Evolutionary conservation across 2,888 invertebrate species (phyloP), one percentile per base, ranked within the genome.

Genomic region (Luffia ferchaultella): DNA sequence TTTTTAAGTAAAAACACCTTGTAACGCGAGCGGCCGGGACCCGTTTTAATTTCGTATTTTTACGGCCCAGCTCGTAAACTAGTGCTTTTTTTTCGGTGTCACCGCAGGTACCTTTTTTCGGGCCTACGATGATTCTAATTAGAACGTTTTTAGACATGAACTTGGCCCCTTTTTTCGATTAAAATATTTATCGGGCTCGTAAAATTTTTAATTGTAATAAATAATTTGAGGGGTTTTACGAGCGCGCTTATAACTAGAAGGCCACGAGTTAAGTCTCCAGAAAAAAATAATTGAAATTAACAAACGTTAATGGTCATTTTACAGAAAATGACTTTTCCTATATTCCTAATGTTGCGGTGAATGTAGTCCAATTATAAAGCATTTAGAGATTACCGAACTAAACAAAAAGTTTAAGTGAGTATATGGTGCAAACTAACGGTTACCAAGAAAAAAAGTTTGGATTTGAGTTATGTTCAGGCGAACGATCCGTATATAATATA

Each of bases 191-290:
- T 61, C 66, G 57, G 60, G 59, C 53, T 53, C 52, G 60, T 75
- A 68, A 74, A 73, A 62, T 20, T 57, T 67, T 71, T 68, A 62
- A 68, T 70, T 67, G 71, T 68, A 64, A 71, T 73, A 70, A 70
- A 70, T 70, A 68, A 67, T 63, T 64, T 62, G 58, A 55, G 55
- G 61, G 57, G 55, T 58, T 63, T 63, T 61, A 63, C 58, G 59
- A 57, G 54, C 55, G 51, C 52, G 55, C 53, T 54, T 59, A 62
- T 59, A 59, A 60, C 60, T 60, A 58, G 57, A 56, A n/a, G n/a
- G n/a, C n/a, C n/a, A n/a, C n/a, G n/a, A n/a, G n/a, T n/a, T n/a
- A n/a, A n/a, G 40, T 40, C 40, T 40, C 40, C 40, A 40, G 40
- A 40, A 40, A n/a, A n/a, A n/a, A n/a, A n/a, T n/a, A 30, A 30